These are phyloP conservation scores for Lytechinus pictus DNA, from an alignment of 35 echinoderm and acorn worm species.

Conservation along the genomic window DNA sequence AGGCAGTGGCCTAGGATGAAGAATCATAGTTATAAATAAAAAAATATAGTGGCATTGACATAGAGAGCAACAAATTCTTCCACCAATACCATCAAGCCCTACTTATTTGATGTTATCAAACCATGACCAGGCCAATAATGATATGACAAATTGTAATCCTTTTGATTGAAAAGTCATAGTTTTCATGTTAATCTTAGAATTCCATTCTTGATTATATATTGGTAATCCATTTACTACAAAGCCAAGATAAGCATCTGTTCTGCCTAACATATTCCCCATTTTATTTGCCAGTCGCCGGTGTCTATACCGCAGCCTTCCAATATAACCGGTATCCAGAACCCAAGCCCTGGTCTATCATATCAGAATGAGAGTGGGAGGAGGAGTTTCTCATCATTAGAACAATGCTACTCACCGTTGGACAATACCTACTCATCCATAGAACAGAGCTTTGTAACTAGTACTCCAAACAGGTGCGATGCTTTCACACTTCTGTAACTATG, in stretches of 20 bases:
- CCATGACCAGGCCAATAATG: too few species aligned
- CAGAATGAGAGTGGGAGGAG: slow-evolving; percentile 1
- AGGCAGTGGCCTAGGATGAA: too few species aligned
- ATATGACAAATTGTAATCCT: too few species aligned
- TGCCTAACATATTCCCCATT: not conserved
- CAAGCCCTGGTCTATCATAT: not conserved
- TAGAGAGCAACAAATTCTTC: too few species aligned
- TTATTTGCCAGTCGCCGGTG: not conserved
- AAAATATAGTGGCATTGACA: too few species aligned
- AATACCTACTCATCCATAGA: slow-evolving; percentile 4
- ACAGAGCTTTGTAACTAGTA: slow-evolving; percentile 4
- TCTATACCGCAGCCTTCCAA: not conserved
- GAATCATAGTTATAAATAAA: too few species aligned
- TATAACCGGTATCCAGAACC: not conserved
- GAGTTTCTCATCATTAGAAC: slow-evolving; percentile 15
- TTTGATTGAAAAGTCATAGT: too few species aligned
- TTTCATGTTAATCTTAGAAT: too few species aligned
- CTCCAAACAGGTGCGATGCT: not conserved
- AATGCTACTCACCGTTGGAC: not conserved
- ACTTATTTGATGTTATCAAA: too few species aligned
- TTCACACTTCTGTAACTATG: not conserved
- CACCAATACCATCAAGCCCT: too few species aligned
- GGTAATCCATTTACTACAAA: too few species aligned
- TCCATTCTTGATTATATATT: too few species aligned
- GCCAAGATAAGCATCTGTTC: not conserved